Conservation (phyloP, 2,113 vertebrate genomes). For the Eurystomus gularis region DNA sequence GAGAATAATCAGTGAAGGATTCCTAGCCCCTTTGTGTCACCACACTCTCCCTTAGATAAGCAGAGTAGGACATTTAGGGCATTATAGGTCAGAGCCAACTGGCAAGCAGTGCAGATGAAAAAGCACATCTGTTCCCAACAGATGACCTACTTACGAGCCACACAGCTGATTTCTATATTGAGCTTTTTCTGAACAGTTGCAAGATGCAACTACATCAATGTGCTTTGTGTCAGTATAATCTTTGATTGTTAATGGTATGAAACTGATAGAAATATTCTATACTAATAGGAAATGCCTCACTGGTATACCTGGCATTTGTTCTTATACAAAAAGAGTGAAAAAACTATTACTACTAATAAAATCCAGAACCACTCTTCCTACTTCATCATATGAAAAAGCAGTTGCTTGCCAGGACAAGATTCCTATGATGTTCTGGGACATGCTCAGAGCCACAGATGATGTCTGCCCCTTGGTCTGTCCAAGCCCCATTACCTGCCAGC, state of each 20-base stretch:
- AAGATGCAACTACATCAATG: neutral
- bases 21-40: neutral
- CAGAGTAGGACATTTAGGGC: neutral
- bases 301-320: neutral
- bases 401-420: neutral
- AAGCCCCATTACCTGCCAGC: neutral
- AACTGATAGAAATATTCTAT: neutral
- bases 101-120: neutral
- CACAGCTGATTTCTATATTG: neutral
- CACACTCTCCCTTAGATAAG: neutral
- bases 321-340: neutral
- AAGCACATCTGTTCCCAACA: neutral
- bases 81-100: neutral
- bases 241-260: neutral
- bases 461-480: neutral
- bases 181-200: neutral
- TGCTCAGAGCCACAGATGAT: neutral
- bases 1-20: neutral
- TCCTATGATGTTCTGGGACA: neutral
- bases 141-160: slow-evolving; percentile 29
- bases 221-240: neutral
- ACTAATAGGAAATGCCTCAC: neutral
- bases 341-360: neutral
- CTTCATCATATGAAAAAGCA: neutral
- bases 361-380: neutral